Evolutionary conservation across 2,797 vertebrate species (phyloP).

Genomic region (Anguilla anguilla): DNA sequence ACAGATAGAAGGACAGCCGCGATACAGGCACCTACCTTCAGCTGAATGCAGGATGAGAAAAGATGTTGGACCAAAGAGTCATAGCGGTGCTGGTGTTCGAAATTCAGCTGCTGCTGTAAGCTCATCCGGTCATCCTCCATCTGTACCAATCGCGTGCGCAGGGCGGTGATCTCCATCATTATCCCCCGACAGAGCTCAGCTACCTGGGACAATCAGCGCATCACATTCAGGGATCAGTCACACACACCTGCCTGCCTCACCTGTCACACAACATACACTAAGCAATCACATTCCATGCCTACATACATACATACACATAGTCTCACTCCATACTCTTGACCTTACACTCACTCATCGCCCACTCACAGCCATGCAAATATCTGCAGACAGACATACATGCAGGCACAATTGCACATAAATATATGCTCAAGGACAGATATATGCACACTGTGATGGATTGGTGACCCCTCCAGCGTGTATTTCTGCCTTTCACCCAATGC

Average conservation of each 20-base stretch:
- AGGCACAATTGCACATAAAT: too few species aligned
- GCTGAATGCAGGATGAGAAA: slow-evolving; percentile 68
- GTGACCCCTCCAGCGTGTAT: too few species aligned
- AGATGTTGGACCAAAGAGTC: slow-evolving; percentile 68
- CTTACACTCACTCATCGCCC: too few species aligned
- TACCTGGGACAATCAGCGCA: slow-evolving; percentile 52
- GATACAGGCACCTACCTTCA: slow-evolving; percentile 66
- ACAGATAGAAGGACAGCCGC: background rate
- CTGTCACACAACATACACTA: background rate
- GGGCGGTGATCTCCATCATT: slow-evolving; percentile 73
- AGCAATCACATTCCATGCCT: background rate
- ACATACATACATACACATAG: background rate
- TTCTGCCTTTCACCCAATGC: too few species aligned
- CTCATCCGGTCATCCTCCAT: slow-evolving; percentile 66
- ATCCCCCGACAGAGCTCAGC: slow-evolving; percentile 63
- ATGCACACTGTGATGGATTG: background rate
- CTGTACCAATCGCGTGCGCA: slow-evolving; percentile 62
- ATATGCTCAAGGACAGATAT: background rate
- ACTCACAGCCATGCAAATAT: too few species aligned
- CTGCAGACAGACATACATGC: too few species aligned
- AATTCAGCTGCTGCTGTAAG: slow-evolving; percentile 62
- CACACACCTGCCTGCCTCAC: background rate
- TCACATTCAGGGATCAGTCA: background rate
- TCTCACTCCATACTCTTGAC: too few species aligned
- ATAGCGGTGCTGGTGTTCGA: slow-evolving; percentile 67